A percentile compares a stretch with the other conserved stretches of the same genome.
Conservation (phyloP, 2,888 invertebrate species). For the Chrysolina oricalcia region DNA sequence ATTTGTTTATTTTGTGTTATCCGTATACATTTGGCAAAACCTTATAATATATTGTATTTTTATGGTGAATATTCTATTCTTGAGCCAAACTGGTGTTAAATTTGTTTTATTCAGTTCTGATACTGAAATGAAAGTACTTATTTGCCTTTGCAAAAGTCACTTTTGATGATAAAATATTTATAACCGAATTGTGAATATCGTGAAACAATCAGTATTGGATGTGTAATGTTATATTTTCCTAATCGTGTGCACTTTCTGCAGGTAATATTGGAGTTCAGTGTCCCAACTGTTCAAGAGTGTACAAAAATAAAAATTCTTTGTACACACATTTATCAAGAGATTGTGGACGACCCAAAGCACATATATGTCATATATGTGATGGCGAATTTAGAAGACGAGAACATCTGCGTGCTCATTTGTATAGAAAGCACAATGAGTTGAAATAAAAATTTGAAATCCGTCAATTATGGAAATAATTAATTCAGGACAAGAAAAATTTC, state of each 20-base stretch:
- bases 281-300: conserved; percentile 13
- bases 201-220: neutral
- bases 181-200: no score
- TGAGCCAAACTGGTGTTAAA: no score
- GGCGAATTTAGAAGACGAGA: conserved; percentile 46
- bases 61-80: no score
- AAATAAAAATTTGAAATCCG: neutral
- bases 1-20: no score
- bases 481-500: neutral
- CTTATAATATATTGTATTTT: no score
- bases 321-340: conserved; percentile 36
- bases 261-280: conserved; percentile 15
- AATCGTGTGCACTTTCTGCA: neutral
- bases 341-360: conserved; percentile 38
- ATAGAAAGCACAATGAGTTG: conserved; percentile 29
- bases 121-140: no score
- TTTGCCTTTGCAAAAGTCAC: no score
- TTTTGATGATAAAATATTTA: no score
- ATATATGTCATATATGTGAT: conserved; percentile 53
- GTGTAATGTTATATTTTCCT: neutral
- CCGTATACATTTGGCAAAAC: no score
- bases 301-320: conserved; percentile 27
- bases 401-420: conserved; percentile 70
- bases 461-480: neutral
- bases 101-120: no score